Evolutionary conservation across 2,797 vertebrate species (phyloP), one percentile per base, ranked within the genome.

Genomic region (Petrocephalus sullivani): DNA sequence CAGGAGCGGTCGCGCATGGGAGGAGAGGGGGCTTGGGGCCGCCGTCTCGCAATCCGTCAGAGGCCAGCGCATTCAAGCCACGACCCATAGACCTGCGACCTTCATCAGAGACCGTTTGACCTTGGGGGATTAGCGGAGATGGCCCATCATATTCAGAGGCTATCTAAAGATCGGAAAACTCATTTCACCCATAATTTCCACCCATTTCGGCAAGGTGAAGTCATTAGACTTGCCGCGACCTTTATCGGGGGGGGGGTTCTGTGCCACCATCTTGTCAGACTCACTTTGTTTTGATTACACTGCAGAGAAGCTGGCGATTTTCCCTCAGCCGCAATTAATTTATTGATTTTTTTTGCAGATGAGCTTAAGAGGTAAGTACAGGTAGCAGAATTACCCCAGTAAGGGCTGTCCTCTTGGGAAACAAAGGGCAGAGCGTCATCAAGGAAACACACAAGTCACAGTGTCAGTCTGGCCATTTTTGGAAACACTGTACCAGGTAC

Each of bases 171-270:
- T 88, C 33, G 2, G 37, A 89, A 90, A 91, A 90, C 91, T 91
- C 85, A 90, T 92, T 91, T 91, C 89, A 90, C 90, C 90, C 85
- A 90, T 92, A 89, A 91, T 91, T 90, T 90, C 90, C 90, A 87
- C 53, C 86, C 85, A 87, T 91, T 90, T 90, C 87, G 87, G 87
- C 88, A 85, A 92, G 91, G 89, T 90, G 89, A 91, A 89, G 88
- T 91, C 89, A 90, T 90, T 91, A 90, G 90, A 83, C 56, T 21
- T 71, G 7, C 88, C 28, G 87, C 23, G 87, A 89, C 89, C 90
- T 89, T 67, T 87, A 75, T 33, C 28, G 64, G 37, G 37, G 10
- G 64, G 61, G 60, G 64, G 64, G 28, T 78, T 56, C 83, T 49
- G 67, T 19, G 3, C 87, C 88, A 87, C 87, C 88, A 61, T 60